Base-by-base conservation (phyloP, 2,888 invertebrate species). In the Mythimna loreyi region DNA sequence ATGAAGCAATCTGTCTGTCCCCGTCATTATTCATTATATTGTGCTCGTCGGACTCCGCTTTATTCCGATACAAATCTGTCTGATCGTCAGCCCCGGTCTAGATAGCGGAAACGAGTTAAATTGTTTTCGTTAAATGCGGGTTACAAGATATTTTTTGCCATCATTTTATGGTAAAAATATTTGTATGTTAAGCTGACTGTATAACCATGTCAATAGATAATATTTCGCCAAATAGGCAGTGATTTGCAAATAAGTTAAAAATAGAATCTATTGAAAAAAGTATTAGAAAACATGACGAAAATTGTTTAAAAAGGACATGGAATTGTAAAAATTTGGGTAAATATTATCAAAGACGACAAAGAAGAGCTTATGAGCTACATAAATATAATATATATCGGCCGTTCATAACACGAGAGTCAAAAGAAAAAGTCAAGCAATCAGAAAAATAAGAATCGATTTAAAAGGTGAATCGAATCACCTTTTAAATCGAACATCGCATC, bases 1-100 rank as follows among this genome's bases (percentile, higher is more conserved):
- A 86, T 85, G 85, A 86, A 86, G 85, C 81, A 75, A 83, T 85
- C 84, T 69, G 77, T 82, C 85, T 78, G 72, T 75, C 76, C 67
- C 66, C 66, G 83, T 86, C 84, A 73, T 76, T 80, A 81, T 84
- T 84, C 82, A 85, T 83, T 83, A 83, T 66, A 79, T 74, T 71
- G 83, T 81, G 79, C 67, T 59, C 57, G 61, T 25, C 61, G 64
- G 67, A 53, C 62, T 53, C 55, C 55, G 69, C 50, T 72, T 73
- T 65, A 70, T 75, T 81, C 55, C 68, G 55, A 80, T 72, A 67
- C 58, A 59, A 74, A 66, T 70, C 67, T 68, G 67, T 69, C 63
- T 64, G 78, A 78, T 80, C 72, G 79, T 70, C 78, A 59, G 72
- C 49, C 70, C 49, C 66, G 66, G 56, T 72, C 50, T 52, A 56